Percentiles rank a stretch among this genome's conserved stretches.
Evolutionary conservation across 2,113 vertebrate genomes (phyloP).

Genomic region (Hipposideros armiger): DNA sequence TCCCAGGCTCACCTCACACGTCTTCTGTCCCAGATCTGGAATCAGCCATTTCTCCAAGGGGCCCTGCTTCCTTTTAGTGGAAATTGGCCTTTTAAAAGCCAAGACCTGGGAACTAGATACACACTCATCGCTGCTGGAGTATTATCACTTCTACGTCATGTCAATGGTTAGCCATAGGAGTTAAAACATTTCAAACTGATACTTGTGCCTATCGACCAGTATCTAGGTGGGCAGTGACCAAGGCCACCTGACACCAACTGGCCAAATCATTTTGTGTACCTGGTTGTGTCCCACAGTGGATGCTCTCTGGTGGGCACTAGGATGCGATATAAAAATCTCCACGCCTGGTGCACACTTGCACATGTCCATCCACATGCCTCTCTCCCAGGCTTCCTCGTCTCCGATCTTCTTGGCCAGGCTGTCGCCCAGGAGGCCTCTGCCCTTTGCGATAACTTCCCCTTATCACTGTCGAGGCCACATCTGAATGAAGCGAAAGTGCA

Average conservation of each 20-base stretch:
- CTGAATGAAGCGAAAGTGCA: background rate
- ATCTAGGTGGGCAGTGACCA: background rate
- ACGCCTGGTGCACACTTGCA: background rate
- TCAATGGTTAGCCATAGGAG: background rate
- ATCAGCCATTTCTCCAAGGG: background rate
- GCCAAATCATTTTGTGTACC: background rate
- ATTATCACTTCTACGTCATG: background rate
- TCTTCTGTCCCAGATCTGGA: background rate
- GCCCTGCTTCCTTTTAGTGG: background rate
- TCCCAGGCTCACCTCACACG: background rate
- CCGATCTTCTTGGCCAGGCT: background rate
- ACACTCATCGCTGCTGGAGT: background rate
- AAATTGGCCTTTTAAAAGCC: background rate
- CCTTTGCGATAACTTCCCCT: background rate
- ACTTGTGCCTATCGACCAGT: background rate
- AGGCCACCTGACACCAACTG: background rate
- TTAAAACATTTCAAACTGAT: background rate
- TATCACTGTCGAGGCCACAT: background rate
- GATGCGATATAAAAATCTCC: background rate
- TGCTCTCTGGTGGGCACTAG: background rate
- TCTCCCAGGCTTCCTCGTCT: background rate
- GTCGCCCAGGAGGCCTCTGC: background rate
- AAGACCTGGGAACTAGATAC: background rate
- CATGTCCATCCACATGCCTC: background rate
- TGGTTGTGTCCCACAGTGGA: background rate